phyloP scores from a whole-genome alignment of 2,888 invertebrate genomes.

The Nemapogon koenigi region DNA sequence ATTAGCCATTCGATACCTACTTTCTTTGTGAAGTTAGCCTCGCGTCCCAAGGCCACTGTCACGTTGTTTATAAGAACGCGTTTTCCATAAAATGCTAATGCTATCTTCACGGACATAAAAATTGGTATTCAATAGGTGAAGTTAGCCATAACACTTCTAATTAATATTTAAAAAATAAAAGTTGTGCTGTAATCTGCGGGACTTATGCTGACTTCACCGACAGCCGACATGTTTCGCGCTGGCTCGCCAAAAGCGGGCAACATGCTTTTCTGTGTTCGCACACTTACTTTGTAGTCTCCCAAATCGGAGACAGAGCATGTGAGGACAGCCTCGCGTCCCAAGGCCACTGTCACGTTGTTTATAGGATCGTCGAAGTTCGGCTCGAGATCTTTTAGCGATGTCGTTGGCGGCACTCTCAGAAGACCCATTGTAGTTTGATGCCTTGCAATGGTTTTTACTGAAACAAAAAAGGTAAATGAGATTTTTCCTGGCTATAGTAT shows the following conservation, averaged over 20 bases:
- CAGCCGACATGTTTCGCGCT: too few relatives aligned
- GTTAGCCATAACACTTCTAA: too few relatives aligned
- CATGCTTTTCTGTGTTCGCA: too few relatives aligned
- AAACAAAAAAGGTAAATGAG: constrained; percentile 24
- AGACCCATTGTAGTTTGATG: constrained; percentile 46
- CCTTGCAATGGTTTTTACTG: constrained; percentile 48
- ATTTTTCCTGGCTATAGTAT: too few relatives aligned
- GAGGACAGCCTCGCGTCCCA: constrained; percentile 76
- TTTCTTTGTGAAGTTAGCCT: constrained; percentile 76
- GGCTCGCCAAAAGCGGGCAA: too few relatives aligned
- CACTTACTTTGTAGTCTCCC: constrained; percentile 75
- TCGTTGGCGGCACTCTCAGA: constrained; percentile 43
- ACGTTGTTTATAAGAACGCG: constrained; percentile 78
- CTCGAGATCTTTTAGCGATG: constrained; percentile 46
- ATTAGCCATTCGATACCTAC: too few relatives aligned
- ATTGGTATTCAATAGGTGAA: too few relatives aligned
- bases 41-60: constrained; percentile 76
- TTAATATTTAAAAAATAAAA: too few relatives aligned
- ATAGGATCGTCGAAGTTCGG: constrained; percentile 76
- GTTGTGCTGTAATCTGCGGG: too few relatives aligned
- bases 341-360: constrained; percentile 75
- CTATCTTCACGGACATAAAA: too few relatives aligned
- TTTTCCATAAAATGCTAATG: too few relatives aligned
- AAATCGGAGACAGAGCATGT: constrained; percentile 76
- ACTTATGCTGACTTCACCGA: too few relatives aligned